These are phyloP conservation scores for Drosophila merina DNA, from an alignment of 2,888 invertebrate species.

Conservation along the genomic window DNA sequence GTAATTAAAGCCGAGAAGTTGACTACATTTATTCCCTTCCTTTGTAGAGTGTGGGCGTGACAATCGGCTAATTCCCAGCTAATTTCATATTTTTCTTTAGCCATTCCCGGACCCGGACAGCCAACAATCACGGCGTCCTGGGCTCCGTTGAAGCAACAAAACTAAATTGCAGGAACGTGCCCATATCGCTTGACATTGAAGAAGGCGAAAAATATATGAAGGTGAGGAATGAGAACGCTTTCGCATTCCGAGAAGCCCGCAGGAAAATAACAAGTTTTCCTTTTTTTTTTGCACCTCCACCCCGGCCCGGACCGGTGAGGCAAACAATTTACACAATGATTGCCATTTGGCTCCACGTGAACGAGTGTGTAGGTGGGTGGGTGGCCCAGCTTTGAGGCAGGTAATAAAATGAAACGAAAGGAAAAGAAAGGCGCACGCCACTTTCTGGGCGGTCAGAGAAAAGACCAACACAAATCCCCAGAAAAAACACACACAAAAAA, in stretches of 20 bases:
- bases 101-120: slow-evolving; percentile 38
- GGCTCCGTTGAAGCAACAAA: slow-evolving; percentile 38
- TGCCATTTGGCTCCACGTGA: slow-evolving; percentile 37
- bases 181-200: slow-evolving; percentile 72
- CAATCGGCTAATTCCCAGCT: slow-evolving; percentile 68
- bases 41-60: slow-evolving; percentile 40
- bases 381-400: slow-evolving; percentile 53
- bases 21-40: slow-evolving; percentile 59
- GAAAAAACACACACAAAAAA: slow-evolving; percentile 12
- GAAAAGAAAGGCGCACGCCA: slow-evolving; percentile 37
- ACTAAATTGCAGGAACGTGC: slow-evolving; percentile 75
- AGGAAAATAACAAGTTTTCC: slow-evolving; percentile 48
- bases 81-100: slow-evolving; percentile 66
- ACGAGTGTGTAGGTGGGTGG: slow-evolving; percentile 33
- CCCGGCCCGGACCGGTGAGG: slow-evolving; percentile 34
- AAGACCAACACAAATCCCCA: slow-evolving; percentile 46
- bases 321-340: slow-evolving; percentile 60
- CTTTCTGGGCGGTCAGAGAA: slow-evolving; percentile 32
- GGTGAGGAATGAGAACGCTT: slow-evolving; percentile 8
- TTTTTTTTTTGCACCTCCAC: slow-evolving; percentile 45
- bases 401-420: slow-evolving; percentile 64
- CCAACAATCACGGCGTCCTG: slow-evolving; percentile 37
- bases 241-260: slow-evolving; percentile 45
- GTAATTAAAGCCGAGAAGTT: slow-evolving; percentile 68
- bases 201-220: slow-evolving; percentile 10